Conservation (phyloP, 2,113 vertebrate genomes). For the Solea solea region DNA sequence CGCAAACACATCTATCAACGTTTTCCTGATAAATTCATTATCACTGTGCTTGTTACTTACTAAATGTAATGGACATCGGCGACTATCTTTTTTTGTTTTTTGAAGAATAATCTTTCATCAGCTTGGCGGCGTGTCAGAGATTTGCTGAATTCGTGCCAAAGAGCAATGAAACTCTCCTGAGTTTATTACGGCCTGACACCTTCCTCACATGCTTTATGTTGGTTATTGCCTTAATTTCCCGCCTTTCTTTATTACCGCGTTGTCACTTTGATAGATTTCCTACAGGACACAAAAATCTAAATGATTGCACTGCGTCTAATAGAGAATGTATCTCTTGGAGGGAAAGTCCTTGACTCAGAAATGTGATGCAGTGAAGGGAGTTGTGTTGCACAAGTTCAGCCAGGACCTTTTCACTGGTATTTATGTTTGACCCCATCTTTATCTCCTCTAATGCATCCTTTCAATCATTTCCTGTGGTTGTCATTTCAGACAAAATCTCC, state of each 20-base stretch:
- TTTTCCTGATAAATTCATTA: background rate
- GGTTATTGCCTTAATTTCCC: background rate
- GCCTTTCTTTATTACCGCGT: background rate
- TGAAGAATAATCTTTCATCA: background rate
- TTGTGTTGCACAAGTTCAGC: background rate
- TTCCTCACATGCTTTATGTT: background rate
- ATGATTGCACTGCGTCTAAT: background rate
- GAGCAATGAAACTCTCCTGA: background rate
- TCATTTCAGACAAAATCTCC: too few relatives aligned
- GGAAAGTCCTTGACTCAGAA: background rate
- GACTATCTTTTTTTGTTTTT: background rate
- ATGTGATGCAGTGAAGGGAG: background rate
- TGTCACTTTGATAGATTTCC: background rate
- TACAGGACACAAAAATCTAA: background rate
- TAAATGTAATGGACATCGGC: background rate
- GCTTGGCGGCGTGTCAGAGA: background rate
- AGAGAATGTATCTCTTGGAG: background rate
- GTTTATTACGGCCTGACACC: background rate
- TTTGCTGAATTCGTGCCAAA: background rate
- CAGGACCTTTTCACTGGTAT: too few relatives aligned
- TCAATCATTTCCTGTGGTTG: too few relatives aligned
- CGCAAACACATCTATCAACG: background rate
- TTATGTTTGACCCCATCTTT: too few relatives aligned
- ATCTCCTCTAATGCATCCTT: too few relatives aligned
- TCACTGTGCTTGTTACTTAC: too few relatives aligned